Evolutionary conservation across 2,888 invertebrate genomes (phyloP).

Genomic region (Ophion obscuratus): DNA sequence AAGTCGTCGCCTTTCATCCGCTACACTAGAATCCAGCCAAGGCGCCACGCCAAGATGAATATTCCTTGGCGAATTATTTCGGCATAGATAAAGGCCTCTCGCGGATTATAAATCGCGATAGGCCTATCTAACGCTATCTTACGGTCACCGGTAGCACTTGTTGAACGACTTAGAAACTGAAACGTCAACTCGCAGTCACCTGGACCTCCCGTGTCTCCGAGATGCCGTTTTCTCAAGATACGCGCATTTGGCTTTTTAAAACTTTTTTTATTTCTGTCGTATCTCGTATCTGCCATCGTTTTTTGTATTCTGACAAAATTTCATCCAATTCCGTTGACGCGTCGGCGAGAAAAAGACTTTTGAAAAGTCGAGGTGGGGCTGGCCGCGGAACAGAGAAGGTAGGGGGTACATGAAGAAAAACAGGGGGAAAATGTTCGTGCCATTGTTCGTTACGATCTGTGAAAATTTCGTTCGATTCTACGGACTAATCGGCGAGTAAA

Average conservation of each 20-base stretch:
- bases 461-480: neutral
- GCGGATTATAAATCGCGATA: slow-evolving; percentile 25
- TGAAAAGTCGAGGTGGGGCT: slow-evolving; percentile 21
- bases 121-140: slow-evolving; percentile 13
- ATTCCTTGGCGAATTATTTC: slow-evolving; percentile 50
- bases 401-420: neutral
- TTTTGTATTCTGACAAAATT: neutral
- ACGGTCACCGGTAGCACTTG: slow-evolving; percentile 12
- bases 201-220: no score
- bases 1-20: slow-evolving; percentile 49
- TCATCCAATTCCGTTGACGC: neutral
- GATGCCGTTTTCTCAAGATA: neutral
- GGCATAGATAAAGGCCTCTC: slow-evolving; percentile 17
- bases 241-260: no score
- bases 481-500: neutral
- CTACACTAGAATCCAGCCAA: slow-evolving; percentile 32
- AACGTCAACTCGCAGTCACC: no score
- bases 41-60: slow-evolving; percentile 54
- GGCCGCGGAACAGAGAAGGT: neutral
- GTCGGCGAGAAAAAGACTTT: slow-evolving; percentile 5
- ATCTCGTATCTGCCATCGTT: neutral
- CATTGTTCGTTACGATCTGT: neutral
- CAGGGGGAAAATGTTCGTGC: neutral
- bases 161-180: slow-evolving; percentile 1
- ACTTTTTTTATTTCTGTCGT: neutral